phyloP scores from a whole-genome alignment of 2,888 invertebrate genomes.

The Fragum sueziense region DNA sequence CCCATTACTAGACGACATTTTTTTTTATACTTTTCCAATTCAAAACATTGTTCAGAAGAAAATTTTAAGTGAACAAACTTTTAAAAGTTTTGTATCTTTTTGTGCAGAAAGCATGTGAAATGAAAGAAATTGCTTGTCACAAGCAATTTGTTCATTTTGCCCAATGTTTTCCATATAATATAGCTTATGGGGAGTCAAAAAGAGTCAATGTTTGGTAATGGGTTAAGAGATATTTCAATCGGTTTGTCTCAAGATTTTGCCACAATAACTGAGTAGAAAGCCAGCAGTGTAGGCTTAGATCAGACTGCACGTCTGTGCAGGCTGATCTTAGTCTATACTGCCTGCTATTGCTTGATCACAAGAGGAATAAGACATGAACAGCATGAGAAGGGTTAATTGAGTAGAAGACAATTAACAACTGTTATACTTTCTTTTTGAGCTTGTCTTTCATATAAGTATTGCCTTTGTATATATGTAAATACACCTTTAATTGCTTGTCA shows the following conservation, averaged over 20 bases:
- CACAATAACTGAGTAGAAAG: too few relatives aligned
- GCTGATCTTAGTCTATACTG: too few relatives aligned
- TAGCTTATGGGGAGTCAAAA: background rate
- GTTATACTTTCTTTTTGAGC: background rate
- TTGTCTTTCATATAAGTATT: background rate
- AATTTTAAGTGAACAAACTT: background rate
- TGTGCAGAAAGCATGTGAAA: background rate
- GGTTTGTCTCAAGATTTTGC: too few relatives aligned
- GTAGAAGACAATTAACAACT: background rate
- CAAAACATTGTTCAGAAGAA: background rate
- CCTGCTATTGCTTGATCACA: too few relatives aligned
- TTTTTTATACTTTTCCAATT: background rate
- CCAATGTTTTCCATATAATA: conserved; percentile 9
- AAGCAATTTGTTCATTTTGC: background rate
- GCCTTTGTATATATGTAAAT: background rate
- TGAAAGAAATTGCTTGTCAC: conserved; percentile 1
- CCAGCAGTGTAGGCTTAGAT: too few relatives aligned
- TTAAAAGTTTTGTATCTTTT: background rate
- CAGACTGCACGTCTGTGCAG: too few relatives aligned
- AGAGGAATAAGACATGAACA: too few relatives aligned
- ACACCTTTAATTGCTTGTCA: too few relatives aligned
- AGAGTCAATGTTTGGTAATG: too few relatives aligned
- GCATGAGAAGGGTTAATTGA: too few relatives aligned
- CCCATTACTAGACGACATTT: background rate
- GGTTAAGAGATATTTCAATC: too few relatives aligned